Evolutionary conservation across 2,113 vertebrate species (phyloP), one percentile per base, ranked within the genome.

Genomic region (Meles meles): DNA sequence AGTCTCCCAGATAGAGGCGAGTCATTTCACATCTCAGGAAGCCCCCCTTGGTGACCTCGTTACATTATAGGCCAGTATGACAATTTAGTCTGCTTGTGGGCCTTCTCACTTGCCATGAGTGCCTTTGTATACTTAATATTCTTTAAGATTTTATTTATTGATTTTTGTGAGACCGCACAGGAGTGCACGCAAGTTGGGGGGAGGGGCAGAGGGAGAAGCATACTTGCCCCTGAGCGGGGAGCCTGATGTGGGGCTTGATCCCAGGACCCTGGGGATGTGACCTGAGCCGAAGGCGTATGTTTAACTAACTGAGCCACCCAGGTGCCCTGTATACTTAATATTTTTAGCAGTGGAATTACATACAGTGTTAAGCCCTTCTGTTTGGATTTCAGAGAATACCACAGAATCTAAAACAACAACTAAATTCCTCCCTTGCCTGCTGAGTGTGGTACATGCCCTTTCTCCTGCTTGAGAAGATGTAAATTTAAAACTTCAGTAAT

Each of bases 401-500:
- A 63, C 37, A 67, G 69, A 90, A 86, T 90, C 86, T 31, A 88
- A 80, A 89, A 39, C 89, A 47, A 55, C 57, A 55, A 55, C 57
- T 71, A 81, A 88, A 96, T 97, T 92, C 93, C 84, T 96, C 81
- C 52, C 55, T 94, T 84, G 88, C 76, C 89, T 90, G 65, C 57
- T 82, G 37, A 96, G 76, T 1, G 57, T 88, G 93, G 85, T 31
- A 27, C 72, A 59, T 86, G 93, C 65, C 82, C 71, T 96, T 93
- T 59, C 77, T 94, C 44, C 34, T 88, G 84, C 71, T 72, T 80
- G 31, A 89, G 80, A 89, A 82, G 85, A 88, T 96, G 65, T 55
- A 67, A 94, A 90, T 94, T 97, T 93, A 91, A 96, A 96, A 96
- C 71, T 80, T 47, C 47, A 69, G 55, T 44, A n/a, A n/a, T n/a